phyloP scores from a whole-genome alignment of 2,797 vertebrate species.

The Sebastes minor region DNA sequence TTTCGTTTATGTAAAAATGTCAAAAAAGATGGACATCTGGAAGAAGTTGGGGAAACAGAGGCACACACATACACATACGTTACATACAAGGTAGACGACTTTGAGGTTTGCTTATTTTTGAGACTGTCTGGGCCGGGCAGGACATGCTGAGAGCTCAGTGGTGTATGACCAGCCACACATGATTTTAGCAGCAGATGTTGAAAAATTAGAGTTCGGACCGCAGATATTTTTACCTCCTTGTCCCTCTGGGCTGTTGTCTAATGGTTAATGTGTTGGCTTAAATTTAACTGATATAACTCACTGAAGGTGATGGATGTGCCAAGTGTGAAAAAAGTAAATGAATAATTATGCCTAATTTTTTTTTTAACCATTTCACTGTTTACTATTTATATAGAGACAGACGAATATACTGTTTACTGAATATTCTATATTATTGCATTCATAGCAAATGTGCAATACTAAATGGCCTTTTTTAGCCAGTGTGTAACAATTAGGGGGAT shows the following conservation, averaged over 20 bases:
- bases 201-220: not conserved
- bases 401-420: not conserved
- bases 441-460: not conserved
- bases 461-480: not conserved
- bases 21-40: constrained; percentile 64
- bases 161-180: constrained; percentile 37
- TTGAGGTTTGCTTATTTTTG: constrained; percentile 64
- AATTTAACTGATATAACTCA: not conserved
- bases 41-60: constrained; percentile 50
- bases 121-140: constrained; percentile 46
- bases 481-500: too few species aligned
- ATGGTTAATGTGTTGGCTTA: not conserved
- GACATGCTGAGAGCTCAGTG: constrained; percentile 45
- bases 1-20: constrained; percentile 38
- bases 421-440: not conserved
- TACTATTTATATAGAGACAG: not conserved
- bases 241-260: not conserved
- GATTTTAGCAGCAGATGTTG: constrained; percentile 55
- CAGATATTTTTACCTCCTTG: not conserved
- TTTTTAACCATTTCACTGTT: not conserved
- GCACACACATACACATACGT: constrained; percentile 14
- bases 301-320: not conserved
- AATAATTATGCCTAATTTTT: not conserved
- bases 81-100: constrained; percentile 14
- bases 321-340: not conserved